These are phyloP conservation scores for Scomber colias DNA, from an alignment of 2,113 vertebrate genomes.

Conservation along the genomic window DNA sequence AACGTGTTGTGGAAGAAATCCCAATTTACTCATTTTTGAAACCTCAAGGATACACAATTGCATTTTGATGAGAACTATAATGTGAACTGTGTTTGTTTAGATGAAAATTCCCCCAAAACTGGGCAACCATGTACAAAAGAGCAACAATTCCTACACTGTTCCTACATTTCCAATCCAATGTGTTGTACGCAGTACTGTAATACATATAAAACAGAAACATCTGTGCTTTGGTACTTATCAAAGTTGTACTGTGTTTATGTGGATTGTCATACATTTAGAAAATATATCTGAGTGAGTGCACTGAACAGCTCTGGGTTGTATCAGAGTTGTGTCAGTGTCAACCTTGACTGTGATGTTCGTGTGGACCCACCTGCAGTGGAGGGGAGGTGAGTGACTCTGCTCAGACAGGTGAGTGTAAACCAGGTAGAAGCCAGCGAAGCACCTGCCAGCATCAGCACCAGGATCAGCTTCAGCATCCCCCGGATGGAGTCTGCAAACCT, in stretches of 20 bases:
- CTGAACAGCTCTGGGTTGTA: not conserved
- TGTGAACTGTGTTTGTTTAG: too few relatives aligned
- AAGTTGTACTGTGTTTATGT: not conserved
- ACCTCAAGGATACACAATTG: too few relatives aligned
- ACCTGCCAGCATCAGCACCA: slow-evolving; percentile 95
- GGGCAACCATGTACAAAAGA: too few relatives aligned
- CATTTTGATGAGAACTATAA: too few relatives aligned
- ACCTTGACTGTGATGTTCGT: slow-evolving; percentile 21
- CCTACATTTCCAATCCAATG: too few relatives aligned
- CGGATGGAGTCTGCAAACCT: slow-evolving; percentile 99
- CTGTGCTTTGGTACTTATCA: not conserved
- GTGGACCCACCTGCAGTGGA: slow-evolving; percentile 90
- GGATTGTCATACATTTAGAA: not conserved
- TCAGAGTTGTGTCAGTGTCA: slow-evolving; percentile 7
- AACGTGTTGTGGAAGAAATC: too few relatives aligned
- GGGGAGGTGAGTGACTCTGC: slow-evolving; percentile 92
- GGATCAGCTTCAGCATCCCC: slow-evolving; percentile 96
- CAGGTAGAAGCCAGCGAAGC: slow-evolving; percentile 94
- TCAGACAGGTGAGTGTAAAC: slow-evolving; percentile 97
- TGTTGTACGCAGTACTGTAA: too few relatives aligned
- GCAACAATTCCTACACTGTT: too few relatives aligned
- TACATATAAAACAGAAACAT: too few relatives aligned
- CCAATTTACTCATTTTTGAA: too few relatives aligned
- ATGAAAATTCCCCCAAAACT: too few relatives aligned
- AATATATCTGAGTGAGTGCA: not conserved